Conservation (phyloP, 2,113 vertebrate species). For the Saiga tatarica region DNA sequence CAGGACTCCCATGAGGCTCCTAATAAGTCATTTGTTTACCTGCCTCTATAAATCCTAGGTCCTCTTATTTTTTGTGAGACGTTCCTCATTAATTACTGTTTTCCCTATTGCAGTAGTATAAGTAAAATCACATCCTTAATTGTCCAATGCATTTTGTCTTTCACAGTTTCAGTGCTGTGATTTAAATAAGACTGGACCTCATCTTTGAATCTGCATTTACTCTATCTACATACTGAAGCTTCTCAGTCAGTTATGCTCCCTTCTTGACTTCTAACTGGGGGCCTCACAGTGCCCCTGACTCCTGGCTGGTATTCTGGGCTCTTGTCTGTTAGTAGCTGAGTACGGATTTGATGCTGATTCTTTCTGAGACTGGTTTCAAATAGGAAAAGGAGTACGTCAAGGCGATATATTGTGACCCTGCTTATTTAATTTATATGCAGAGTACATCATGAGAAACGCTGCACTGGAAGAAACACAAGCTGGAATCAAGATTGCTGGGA, state of each 20-base stretch:
- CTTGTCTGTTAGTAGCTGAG: neutral
- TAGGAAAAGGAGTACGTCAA: too few species aligned
- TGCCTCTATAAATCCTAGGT: neutral
- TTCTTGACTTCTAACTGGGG: neutral
- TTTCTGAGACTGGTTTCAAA: neutral
- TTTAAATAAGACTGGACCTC: neutral
- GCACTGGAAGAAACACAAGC: too few species aligned
- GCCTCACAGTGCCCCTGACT: accelerated
- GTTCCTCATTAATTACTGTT: neutral
- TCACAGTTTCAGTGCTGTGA: neutral
- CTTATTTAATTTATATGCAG: too few species aligned
- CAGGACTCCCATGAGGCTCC: neutral
- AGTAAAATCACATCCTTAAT: neutral
- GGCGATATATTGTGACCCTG: too few species aligned
- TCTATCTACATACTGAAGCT: neutral
- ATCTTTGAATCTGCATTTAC: neutral
- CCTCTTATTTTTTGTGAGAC: neutral
- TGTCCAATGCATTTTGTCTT: neutral
- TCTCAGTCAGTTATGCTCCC: neutral
- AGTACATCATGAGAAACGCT: too few species aligned
- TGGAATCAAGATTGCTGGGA: too few species aligned
- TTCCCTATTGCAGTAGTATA: neutral
- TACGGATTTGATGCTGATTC: neutral
- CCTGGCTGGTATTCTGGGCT: neutral
- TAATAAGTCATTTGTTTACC: neutral